These are phyloP conservation scores for Battus philenor DNA, from an alignment of 1,140 invertebrate genomes.

Conservation along the genomic window DNA sequence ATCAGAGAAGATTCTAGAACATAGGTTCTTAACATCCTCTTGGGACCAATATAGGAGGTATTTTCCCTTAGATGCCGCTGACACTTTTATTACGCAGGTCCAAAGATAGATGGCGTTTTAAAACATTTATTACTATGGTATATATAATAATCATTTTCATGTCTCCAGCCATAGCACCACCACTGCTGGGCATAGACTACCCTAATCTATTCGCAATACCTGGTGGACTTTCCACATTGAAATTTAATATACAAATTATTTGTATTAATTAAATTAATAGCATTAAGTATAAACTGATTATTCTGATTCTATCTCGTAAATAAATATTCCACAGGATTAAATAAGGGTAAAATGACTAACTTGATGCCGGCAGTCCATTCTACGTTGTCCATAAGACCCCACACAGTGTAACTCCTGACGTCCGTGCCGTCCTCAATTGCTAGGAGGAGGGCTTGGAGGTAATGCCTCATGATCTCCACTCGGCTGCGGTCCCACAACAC, in stretches of 20 bases:
- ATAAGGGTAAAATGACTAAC: constrained; percentile 57
- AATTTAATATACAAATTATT: too few relatives aligned
- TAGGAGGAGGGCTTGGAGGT: constrained; percentile 80
- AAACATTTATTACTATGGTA: too few relatives aligned
- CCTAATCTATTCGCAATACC: too few relatives aligned
- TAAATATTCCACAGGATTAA: constrained; percentile 1
- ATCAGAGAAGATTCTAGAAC: too few relatives aligned
- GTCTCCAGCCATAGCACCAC: not conserved
- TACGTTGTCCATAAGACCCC: constrained; percentile 87
- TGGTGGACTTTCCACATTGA: not conserved
- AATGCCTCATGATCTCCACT: constrained; percentile 62
- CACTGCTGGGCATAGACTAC: too few relatives aligned
- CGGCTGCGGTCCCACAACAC: constrained; percentile 29
- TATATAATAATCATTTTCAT: too few relatives aligned
- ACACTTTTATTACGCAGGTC: too few relatives aligned
- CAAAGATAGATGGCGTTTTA: too few relatives aligned
- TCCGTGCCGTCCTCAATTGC: constrained; percentile 81
- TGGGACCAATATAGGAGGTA: too few relatives aligned
- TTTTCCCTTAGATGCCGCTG: too few relatives aligned
- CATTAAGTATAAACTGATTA: not conserved
- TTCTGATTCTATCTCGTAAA: not conserved
- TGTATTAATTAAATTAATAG: too few relatives aligned
- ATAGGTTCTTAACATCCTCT: too few relatives aligned
- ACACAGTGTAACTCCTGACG: constrained; percentile 80
- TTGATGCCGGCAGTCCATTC: constrained; percentile 81